phyloP scores from a whole-genome alignment of 2,113 vertebrate genomes.

The Aepyceros melampus region DNA sequence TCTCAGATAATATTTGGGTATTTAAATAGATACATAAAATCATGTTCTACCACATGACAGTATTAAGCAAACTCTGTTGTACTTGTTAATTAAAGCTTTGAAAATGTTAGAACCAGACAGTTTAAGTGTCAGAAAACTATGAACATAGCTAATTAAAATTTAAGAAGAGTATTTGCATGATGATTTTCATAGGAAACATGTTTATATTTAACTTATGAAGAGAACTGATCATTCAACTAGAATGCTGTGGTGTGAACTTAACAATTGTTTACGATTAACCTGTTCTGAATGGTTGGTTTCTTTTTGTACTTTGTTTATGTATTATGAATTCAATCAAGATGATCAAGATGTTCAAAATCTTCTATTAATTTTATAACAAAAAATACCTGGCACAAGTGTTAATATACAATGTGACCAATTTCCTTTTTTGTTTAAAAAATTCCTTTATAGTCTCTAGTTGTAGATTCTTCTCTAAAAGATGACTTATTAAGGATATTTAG shows the following conservation, averaged over 20 bases:
- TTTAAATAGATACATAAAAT: slow-evolving; percentile 59
- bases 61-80: slow-evolving; percentile 56
- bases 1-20: slow-evolving; percentile 47
- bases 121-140: slow-evolving; percentile 59
- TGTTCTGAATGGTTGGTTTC: background rate
- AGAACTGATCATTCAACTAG: background rate
- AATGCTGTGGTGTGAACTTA: background rate
- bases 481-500: background rate
- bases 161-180: slow-evolving; percentile 40
- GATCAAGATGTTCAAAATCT: background rate
- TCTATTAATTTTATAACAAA: background rate
- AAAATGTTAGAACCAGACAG: slow-evolving; percentile 66
- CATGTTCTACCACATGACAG: slow-evolving; percentile 36
- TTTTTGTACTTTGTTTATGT: background rate
- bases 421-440: background rate
- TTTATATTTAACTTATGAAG: slow-evolving; percentile 12
- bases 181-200: slow-evolving; percentile 2
- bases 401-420: background rate
- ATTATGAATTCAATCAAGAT: background rate
- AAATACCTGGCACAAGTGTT: background rate
- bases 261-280: background rate
- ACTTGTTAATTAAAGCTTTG: slow-evolving; percentile 69
- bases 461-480: background rate
- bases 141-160: slow-evolving; percentile 62
- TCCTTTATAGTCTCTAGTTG: background rate